Conservation (phyloP, 2,797 vertebrate genomes). For the Crypturellus tataupa region DNA sequence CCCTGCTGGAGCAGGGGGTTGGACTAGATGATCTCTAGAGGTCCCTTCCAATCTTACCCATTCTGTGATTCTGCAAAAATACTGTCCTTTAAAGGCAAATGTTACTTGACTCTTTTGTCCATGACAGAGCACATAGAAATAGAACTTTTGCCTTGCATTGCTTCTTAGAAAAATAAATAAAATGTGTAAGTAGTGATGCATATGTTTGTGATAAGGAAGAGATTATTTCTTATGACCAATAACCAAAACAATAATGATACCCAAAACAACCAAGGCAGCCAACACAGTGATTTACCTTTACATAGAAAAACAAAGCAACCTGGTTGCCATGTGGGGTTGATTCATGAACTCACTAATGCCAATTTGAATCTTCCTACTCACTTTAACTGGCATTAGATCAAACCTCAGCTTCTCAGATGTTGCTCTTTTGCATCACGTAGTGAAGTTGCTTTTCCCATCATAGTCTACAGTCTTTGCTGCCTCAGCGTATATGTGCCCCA, state of each 20-base stretch:
- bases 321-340: not conserved
- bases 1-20: too few relatives aligned
- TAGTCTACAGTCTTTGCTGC: not conserved
- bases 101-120: slow-evolving; percentile 1
- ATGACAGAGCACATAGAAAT: not conserved
- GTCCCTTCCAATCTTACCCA: too few relatives aligned
- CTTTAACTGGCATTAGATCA: not conserved
- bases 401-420: not conserved
- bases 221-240: not conserved
- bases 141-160: not conserved
- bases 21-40: too few relatives aligned
- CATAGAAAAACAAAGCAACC: not conserved
- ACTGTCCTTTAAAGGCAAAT: not conserved
- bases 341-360: not conserved
- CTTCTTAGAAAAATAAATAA: slow-evolving; percentile 31
- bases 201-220: not conserved
- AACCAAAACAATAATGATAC: slow-evolving; percentile 17
- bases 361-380: not conserved
- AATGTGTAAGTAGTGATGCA: not conserved
- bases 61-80: not conserved
- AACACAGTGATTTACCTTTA: not conserved
- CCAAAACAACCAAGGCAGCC: not conserved
- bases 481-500: not conserved
- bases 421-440: not conserved
- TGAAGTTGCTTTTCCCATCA: not conserved